Base-by-base conservation (phyloP, 2,888 invertebrate genomes). In the Antheraea assamensis region DNA sequence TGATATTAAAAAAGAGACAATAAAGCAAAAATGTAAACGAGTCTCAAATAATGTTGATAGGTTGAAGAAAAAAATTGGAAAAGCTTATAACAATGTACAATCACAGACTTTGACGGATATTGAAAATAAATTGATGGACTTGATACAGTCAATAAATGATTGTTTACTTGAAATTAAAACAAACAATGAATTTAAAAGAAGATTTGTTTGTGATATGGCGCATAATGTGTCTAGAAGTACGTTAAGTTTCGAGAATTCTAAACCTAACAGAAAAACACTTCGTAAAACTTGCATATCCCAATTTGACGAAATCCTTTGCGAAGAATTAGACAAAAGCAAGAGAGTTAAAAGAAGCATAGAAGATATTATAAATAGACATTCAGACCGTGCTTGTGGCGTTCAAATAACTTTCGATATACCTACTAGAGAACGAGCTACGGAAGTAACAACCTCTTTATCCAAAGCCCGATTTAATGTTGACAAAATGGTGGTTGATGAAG, bases 351-450 rank as follows among this genome's bases (percentile, higher is more conserved):
- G 74, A 73, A 85, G 88, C 55, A 85, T 90, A 42, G 84, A 85
- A 27, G 81, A 85, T 64, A 82, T 87, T 47, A 74, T 90, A 24
- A 81, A 78, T 19, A 79, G 76, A 24, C 77, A 75, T n/a, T 72
- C 78, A 31, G 76, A 80, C 19, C 77, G 74, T 21, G 79, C 82
- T 24, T 81, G 85, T 75, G 79, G 86, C 21, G 80, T 85, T 49
- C 83, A 87, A 75, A 82, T 89, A 58, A 80, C 81, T 35, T 82
- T 88, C 55, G 88, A 90, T 75, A 84, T 88, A 72, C 90, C 91
- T 2, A 92, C 89, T 0, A 89, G 77, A 81, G 92, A 93, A 15
- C 77, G 81, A 66, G 83, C 86, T n/a, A 90, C 89, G 31, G 88
- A 89, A 81, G 86, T 90, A 27, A 87, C 88, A 2, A 81, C 81